Evolutionary conservation across 1,140 invertebrate genomes (phyloP), one percentile per base, ranked within the genome.

Genomic region (Arctopsyche grandis): DNA sequence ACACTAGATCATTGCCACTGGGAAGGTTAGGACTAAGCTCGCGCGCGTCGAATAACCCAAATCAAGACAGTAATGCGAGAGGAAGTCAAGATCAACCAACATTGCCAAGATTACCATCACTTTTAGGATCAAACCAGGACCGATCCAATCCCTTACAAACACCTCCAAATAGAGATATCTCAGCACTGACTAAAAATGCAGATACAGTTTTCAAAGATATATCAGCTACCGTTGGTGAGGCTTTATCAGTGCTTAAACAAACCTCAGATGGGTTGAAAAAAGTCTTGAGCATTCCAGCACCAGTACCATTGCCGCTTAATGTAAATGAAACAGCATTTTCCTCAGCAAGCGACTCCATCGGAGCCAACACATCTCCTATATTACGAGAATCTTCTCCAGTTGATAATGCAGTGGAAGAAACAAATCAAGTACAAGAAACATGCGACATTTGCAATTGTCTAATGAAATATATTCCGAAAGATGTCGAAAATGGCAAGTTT

Each of bases 371-470:
- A 12, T 12, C 19, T 16, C 21, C 19, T 16, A 12, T 22, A 19
- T 3, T 21, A 1, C 12, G 21, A 19, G 21, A 5, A 21, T 10
- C 10, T 3, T 12, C 19, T 12, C 3, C 16, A 29, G 21, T 12
- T 5, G 60, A 66, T 5, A 66, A 66, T 22, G 10, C 60, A 29
- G 19, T 29, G 14, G 24, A 66, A 12, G 60, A 52, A 52, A 5
- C 48, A 14, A 38, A 38, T 38, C 29, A 38, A 38, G 29, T 38
- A 7, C 29, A 38, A 38, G 3, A 52, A 52, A 66, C 60, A 16
- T 82, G 81, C 44, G 81, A 82, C 16, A 58, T 82, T 16, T 82
- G 81, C 77, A 73, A 80, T 22, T 82, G 79, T 21, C 60, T 82
- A 7, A 71, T 79, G 73, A 80, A 80, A 56, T 69, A 66, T 19